These are phyloP conservation scores for Botia kubotai DNA, from an alignment of 2,797 vertebrate species.

Conservation along the genomic window DNA sequence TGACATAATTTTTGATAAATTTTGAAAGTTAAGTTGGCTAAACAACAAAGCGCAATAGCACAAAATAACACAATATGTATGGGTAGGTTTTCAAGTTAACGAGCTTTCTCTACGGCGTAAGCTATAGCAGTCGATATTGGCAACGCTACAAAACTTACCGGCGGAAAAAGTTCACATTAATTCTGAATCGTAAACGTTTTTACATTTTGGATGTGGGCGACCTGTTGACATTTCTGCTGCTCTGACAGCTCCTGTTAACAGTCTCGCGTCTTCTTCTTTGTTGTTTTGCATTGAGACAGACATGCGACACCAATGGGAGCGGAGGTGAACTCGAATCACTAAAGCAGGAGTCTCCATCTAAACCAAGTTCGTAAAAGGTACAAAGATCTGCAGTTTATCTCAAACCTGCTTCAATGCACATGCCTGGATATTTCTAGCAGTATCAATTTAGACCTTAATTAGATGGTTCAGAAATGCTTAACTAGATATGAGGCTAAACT, in stretches of 20 bases:
- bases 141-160: constrained; percentile 33
- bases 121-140: background rate
- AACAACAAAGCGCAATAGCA: constrained; percentile 6
- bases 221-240: constrained; percentile 32
- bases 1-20: background rate
- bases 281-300: background rate
- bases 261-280: constrained; percentile 19
- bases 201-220: constrained; percentile 1
- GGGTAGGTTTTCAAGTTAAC: background rate
- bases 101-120: background rate
- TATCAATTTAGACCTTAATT: too few relatives aligned
- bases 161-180: constrained; percentile 21
- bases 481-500: too few relatives aligned
- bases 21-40: too few relatives aligned
- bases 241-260: constrained; percentile 41
- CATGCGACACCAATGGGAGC: background rate
- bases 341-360: too few relatives aligned
- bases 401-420: too few relatives aligned
- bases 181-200: background rate
- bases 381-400: too few relatives aligned
- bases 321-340: background rate
- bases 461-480: too few relatives aligned
- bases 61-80: background rate
- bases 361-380: too few relatives aligned
- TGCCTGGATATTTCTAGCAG: too few relatives aligned